Evolutionary conservation across 2,888 invertebrate genomes (phyloP), one percentile per base, ranked within the genome.

Genomic region (Conus canariensis): DNA sequence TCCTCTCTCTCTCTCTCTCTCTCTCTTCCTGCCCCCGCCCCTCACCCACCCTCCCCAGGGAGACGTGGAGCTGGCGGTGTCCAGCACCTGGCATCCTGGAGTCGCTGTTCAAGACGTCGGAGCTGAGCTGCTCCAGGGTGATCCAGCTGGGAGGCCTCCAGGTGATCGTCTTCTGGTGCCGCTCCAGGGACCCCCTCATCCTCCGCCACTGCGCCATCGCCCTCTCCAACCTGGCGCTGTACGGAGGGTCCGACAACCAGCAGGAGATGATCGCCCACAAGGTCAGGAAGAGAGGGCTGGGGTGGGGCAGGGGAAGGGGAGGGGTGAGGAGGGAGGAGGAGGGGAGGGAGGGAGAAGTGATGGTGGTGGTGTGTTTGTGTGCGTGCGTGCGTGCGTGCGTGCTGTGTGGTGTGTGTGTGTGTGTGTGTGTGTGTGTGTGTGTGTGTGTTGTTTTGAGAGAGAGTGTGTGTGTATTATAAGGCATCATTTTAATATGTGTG

Each of bases 221-320:
- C 0, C 97, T 99, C 90, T 99, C 99, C 0, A 99, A 99, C 96
- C 97, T 99, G 6, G 99, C 99, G 58, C 97, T 99, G 4, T 99
- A 99, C 95, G 99, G 99, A 92, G 99, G 99, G 1, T 98, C 98
- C 1, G 99, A 99, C 95, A 99, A 99, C 96, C 99, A 99, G 96
- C 98, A 99, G 96, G 98, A 98, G 0, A 99, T 99, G 99, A 99
- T 99, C 93, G 98, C 98, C 94, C 97, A 98, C 93, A 96, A 96
- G 92, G 91, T 88, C 16, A 70, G 70, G 70, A 70, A n/a, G 74
- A 6, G 74, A 10, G 74, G 74, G 74, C 0, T 4, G 74, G 74
- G 74, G 16, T 14, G 10, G 80, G 30, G 7, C 0, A 3, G n/a
- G 45, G 56, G 22, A 8, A 5, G 82, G 45, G 45, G 45, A 16